These are phyloP conservation scores for Alligator sinensis DNA, from an alignment of 2,113 vertebrate genomes.

Conservation along the genomic window DNA sequence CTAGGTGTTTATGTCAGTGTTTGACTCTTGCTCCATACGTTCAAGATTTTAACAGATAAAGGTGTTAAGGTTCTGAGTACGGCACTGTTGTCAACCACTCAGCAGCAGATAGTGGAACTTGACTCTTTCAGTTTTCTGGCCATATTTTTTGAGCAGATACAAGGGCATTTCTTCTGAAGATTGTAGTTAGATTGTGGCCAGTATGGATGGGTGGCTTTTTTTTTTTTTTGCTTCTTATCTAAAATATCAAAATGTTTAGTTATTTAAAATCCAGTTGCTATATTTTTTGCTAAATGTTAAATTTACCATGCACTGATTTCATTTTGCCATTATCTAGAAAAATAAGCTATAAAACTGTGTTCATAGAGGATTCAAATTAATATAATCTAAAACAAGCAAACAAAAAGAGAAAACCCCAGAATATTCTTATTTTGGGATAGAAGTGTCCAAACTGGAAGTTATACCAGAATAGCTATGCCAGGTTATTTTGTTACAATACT, in stretches of 20 bases:
- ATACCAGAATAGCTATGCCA: neutral
- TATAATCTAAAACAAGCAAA: neutral
- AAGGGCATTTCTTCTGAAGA: neutral
- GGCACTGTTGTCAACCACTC: neutral
- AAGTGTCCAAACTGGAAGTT: neutral
- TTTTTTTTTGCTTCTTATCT: neutral
- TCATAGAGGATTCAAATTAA: neutral
- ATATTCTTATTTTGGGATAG: neutral
- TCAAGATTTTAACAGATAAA: neutral
- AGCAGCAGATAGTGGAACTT: neutral
- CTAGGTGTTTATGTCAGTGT: neutral
- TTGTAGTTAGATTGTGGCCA: neutral
- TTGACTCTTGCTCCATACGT: neutral
- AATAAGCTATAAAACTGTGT: neutral
- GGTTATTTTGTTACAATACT: no score
- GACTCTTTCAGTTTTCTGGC: neutral
- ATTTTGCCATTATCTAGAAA: neutral
- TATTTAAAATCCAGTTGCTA: neutral
- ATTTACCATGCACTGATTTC: neutral
- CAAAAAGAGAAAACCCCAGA: accelerated
- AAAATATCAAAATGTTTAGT: neutral
- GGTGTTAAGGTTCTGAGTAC: neutral
- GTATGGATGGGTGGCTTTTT: accelerated
- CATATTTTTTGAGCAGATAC: neutral
- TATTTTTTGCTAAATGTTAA: neutral